Conservation (phyloP, 2,113 vertebrate genomes). For the Triplophysa dalaica region DNA sequence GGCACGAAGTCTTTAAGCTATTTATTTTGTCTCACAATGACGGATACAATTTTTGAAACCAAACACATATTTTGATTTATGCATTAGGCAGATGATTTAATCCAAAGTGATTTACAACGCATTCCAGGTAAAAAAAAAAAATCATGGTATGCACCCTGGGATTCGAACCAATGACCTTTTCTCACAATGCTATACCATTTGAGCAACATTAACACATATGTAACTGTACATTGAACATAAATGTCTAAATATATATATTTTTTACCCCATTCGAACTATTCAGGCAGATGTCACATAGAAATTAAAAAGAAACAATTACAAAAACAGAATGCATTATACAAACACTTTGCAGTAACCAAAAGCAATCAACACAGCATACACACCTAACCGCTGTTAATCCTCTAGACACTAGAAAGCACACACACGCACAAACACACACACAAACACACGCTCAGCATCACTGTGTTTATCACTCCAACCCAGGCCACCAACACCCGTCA, state of each 20-base stretch:
- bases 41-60: background rate
- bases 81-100: no score
- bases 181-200: no score
- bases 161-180: no score
- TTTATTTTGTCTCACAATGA: background rate
- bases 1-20: background rate
- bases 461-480: slow-evolving; percentile 78
- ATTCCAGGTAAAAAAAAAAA: no score
- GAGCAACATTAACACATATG: background rate
- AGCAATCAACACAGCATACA: slow-evolving; percentile 76
- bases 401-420: slow-evolving; percentile 68
- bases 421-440: slow-evolving; percentile 54
- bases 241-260: background rate
- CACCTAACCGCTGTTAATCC: slow-evolving; percentile 77
- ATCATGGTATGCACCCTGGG: no score
- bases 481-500: slow-evolving; percentile 79
- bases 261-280: slow-evolving; percentile 42
- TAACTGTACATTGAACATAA: background rate
- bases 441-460: slow-evolving; percentile 67
- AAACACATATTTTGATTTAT: no score
- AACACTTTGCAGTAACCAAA: slow-evolving; percentile 76
- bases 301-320: slow-evolving; percentile 77
- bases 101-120: no score
- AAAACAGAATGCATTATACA: slow-evolving; percentile 73
- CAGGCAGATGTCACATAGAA: slow-evolving; percentile 60